Evolutionary conservation across 2,888 invertebrate genomes (phyloP).

Genomic region (Hirudinaria manillensis): DNA sequence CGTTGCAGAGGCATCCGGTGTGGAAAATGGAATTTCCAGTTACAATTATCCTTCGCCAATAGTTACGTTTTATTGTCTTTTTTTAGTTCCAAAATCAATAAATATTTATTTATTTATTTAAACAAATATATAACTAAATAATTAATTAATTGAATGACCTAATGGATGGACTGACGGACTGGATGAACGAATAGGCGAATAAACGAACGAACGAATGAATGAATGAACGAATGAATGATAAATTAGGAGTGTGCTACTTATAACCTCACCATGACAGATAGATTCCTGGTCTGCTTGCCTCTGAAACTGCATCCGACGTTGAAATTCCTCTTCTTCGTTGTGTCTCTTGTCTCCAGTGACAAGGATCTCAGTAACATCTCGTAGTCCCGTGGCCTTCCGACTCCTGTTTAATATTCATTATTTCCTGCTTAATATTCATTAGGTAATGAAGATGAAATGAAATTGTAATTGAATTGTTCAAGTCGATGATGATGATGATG

Average conservation of each 20-base stretch:
- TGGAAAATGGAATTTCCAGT: not conserved
- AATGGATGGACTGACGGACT: no score
- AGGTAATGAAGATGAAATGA: no score
- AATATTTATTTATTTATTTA: not conserved
- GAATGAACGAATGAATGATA: not conserved
- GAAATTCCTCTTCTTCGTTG: not conserved
- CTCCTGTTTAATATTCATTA: not conserved
- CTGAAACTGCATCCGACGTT: not conserved
- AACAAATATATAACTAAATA: not conserved
- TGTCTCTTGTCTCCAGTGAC: not conserved
- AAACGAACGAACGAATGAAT: not conserved
- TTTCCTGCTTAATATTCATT: no score
- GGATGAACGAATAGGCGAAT: not conserved
- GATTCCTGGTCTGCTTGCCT: not conserved
- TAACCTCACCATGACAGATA: slow-evolving; percentile 1
- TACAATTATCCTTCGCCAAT: not conserved
- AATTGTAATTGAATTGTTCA: no score
- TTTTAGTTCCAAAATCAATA: no score
- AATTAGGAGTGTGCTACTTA: not conserved
- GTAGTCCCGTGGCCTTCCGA: not conserved
- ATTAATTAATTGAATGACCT: not conserved
- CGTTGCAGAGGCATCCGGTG: not conserved
- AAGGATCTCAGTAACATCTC: not conserved
- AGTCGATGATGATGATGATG: no score
- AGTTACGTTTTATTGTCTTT: no score